Percentiles rank a stretch among this genome's conserved stretches.
phyloP scores from a whole-genome alignment of 2,888 invertebrate genomes.

The Exephanes ischioxanthus region DNA sequence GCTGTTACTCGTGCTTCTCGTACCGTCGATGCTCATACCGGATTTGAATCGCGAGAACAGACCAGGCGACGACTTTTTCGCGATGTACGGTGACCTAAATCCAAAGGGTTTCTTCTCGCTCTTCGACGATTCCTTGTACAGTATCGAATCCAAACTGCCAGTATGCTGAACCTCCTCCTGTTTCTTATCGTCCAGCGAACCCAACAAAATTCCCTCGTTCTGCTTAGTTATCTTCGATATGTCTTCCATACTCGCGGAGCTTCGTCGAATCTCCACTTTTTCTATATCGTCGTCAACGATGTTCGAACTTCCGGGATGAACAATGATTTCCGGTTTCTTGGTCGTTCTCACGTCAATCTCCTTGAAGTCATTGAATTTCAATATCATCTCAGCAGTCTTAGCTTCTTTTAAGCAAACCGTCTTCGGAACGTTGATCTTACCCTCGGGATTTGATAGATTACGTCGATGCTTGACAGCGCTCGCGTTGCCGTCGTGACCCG shows the following conservation, averaged over 20 bases:
- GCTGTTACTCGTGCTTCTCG: constrained; percentile 81
- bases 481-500: constrained; percentile 70
- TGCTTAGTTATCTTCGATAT: constrained; percentile 83
- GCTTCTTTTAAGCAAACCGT: constrained; percentile 60
- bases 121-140: constrained; percentile 79
- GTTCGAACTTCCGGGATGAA: constrained; percentile 77
- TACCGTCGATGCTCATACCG: constrained; percentile 83
- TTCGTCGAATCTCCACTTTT: constrained; percentile 82
- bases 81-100: constrained; percentile 76
- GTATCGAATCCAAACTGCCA: constrained; percentile 83
- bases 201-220: constrained; percentile 76
- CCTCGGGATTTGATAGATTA: constrained; percentile 81
- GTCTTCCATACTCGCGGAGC: constrained; percentile 84
- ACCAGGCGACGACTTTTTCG: constrained; percentile 81
- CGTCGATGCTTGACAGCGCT: constrained; percentile 77
- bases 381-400: constrained; percentile 63
- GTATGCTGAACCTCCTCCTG: constrained; percentile 79
- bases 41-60: constrained; percentile 82
- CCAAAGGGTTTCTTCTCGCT: constrained; percentile 72
- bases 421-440: constrained; percentile 71
- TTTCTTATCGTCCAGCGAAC: constrained; percentile 79
- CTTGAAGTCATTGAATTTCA: constrained; percentile 75
- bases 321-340: constrained; percentile 78
- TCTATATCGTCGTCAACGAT: constrained; percentile 75
- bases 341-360: constrained; percentile 77